These are phyloP conservation scores for Ctenochaetus hawaiiensis DNA, from an alignment of 2,797 vertebrate genomes.

Conservation along the genomic window DNA sequence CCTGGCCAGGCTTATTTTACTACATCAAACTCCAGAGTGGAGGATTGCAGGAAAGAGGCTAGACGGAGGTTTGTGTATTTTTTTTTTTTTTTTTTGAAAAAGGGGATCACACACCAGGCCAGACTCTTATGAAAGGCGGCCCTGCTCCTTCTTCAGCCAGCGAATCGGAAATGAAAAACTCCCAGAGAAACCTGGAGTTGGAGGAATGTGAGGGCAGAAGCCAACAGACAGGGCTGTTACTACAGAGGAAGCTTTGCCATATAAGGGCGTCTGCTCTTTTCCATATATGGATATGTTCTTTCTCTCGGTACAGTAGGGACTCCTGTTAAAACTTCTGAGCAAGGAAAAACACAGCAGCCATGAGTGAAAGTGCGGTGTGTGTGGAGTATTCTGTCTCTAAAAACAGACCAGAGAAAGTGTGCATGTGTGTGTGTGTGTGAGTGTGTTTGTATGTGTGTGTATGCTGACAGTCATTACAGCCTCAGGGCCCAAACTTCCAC, in stretches of 20 bases:
- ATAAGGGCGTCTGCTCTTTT: slow-evolving; percentile 89
- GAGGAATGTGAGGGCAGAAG: slow-evolving; percentile 90
- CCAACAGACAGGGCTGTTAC: slow-evolving; percentile 93
- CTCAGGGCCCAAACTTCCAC: slow-evolving; percentile 54
- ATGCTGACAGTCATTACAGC: slow-evolving; percentile 57
- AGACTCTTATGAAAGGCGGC: slow-evolving; percentile 92
- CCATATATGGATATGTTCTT: slow-evolving; percentile 84
- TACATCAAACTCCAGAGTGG: slow-evolving; percentile 92
- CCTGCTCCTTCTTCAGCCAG: slow-evolving; percentile 90
- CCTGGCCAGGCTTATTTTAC: slow-evolving; percentile 85
- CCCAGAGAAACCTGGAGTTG: slow-evolving; percentile 89
- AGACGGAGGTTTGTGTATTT: slow-evolving; percentile 96
- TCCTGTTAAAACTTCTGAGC: slow-evolving; percentile 60
- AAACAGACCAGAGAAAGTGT: slow-evolving; percentile 37
- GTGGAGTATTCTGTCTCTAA: slow-evolving; percentile 70
- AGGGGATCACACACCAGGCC: slow-evolving; percentile 92
- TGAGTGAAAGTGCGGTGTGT: slow-evolving; percentile 57
- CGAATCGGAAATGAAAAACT: slow-evolving; percentile 97
- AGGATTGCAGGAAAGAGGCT: slow-evolving; percentile 93
- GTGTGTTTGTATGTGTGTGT: slow-evolving; percentile 29
- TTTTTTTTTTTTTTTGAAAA: slow-evolving; percentile 82
- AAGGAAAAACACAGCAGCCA: slow-evolving; percentile 48
- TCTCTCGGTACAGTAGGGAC: slow-evolving; percentile 80
- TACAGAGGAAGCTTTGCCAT: slow-evolving; percentile 93
- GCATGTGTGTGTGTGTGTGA: slow-evolving; percentile 16